These are phyloP conservation scores for Oxytorus armatus DNA, from an alignment of 2,888 invertebrate genomes.

Conservation along the genomic window DNA sequence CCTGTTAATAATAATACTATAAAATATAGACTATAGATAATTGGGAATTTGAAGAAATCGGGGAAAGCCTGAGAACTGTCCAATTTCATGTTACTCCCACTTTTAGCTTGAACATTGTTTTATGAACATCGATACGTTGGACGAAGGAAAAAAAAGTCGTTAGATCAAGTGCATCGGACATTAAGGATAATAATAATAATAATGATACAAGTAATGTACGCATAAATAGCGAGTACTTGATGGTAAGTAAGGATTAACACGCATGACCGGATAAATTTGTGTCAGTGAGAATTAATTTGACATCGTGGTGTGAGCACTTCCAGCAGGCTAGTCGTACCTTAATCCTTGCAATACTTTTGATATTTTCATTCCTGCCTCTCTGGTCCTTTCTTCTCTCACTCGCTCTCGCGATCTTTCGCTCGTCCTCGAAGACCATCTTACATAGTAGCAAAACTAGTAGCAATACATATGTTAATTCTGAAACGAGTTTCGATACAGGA, in stretches of 20 bases:
- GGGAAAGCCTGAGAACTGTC: slow-evolving; percentile 59
- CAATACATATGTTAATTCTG: slow-evolving; percentile 65
- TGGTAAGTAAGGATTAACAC: slow-evolving; percentile 55
- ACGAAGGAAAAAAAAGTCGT: background rate
- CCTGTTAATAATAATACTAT: slow-evolving; percentile 59
- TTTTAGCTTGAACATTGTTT: slow-evolving; percentile 19
- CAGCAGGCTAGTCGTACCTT: slow-evolving; percentile 42
- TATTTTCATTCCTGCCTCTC: slow-evolving; percentile 49
- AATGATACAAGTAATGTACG: slow-evolving; percentile 39
- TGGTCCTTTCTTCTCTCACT: slow-evolving; percentile 15
- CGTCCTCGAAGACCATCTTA: slow-evolving; percentile 44
- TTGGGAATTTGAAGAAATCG: slow-evolving; percentile 51
- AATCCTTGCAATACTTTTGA: slow-evolving; percentile 41
- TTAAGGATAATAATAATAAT: slow-evolving; percentile 41
- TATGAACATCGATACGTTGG: background rate
- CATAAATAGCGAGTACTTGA: slow-evolving; percentile 31
- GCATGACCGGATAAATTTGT: slow-evolving; percentile 58
- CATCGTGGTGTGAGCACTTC: slow-evolving; percentile 34
- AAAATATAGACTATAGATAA: slow-evolving; percentile 51
- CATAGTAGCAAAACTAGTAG: slow-evolving; percentile 61
- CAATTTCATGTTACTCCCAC: background rate
- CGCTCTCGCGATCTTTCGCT: slow-evolving; percentile 17
- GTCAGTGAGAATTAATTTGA: slow-evolving; percentile 55
- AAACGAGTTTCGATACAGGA: slow-evolving; percentile 60
- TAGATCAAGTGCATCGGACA: slow-evolving; percentile 31